Conservation (phyloP, 2,113 vertebrate genomes). For the Phylloscopus whistleri region DNA sequence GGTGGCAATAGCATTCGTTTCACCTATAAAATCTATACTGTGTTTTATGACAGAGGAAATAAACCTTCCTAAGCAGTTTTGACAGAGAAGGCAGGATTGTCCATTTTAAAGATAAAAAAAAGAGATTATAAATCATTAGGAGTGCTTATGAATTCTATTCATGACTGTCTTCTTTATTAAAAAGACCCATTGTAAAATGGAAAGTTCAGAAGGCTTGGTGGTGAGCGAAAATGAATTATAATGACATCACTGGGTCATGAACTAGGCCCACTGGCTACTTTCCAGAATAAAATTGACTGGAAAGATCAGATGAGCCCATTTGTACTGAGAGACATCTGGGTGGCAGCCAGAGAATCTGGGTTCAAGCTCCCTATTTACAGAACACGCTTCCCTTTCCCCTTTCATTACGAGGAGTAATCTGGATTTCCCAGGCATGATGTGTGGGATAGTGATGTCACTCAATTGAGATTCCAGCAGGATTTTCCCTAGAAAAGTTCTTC, state of each 20-base stretch:
- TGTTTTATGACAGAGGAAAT: conserved; percentile 59
- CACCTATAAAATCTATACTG: conserved; percentile 49
- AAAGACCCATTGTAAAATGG: conserved; percentile 79
- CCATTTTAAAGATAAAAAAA: conserved; percentile 47
- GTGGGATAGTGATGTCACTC: conserved; percentile 32
- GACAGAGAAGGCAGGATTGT: conserved; percentile 54
- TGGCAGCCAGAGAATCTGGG: conserved; percentile 73
- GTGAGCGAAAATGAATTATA: conserved; percentile 77
- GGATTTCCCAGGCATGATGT: conserved; percentile 53
- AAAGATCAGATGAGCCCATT: conserved; percentile 76
- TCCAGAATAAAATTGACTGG: conserved; percentile 81
- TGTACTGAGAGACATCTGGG: conserved; percentile 69
- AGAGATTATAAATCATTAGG: conserved; percentile 73
- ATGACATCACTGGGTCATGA: conserved; percentile 79
- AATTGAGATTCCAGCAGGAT: conserved; percentile 38
- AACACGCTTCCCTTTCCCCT: conserved; percentile 67
- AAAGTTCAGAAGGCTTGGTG: conserved; percentile 78
- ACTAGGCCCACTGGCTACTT: conserved; percentile 79
- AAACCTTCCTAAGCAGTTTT: conserved; percentile 65
- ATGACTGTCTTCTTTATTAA: conserved; percentile 77
- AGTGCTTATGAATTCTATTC: conserved; percentile 78
- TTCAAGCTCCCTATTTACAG: conserved; percentile 77
- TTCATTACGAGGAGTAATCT: conserved; percentile 53
- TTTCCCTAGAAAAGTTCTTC: conserved; percentile 55
- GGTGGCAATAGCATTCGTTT: conserved; percentile 7